Evolutionary conservation across 2,888 invertebrate species (phyloP).

Genomic region (Odontothrips loti): DNA sequence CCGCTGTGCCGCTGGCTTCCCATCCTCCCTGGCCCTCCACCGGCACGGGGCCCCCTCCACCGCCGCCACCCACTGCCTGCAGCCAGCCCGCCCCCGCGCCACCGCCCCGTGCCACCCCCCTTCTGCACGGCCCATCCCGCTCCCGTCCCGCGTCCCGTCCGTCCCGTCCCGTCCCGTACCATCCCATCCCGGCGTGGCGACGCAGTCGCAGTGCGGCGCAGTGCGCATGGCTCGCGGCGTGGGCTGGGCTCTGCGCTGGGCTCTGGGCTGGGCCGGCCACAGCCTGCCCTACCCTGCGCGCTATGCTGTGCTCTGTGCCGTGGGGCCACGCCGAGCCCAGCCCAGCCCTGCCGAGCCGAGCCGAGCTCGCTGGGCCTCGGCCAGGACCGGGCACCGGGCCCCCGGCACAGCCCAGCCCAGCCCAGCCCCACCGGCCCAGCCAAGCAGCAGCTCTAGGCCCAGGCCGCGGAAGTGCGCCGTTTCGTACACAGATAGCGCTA

Average conservation of each 20-base stretch:
- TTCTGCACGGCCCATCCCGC: constrained; percentile 25
- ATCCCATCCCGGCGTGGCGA: constrained; percentile 26
- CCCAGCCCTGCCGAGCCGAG: neutral
- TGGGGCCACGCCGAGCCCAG: neutral
- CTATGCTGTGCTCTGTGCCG: neutral
- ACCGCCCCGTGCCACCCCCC: constrained; percentile 23
- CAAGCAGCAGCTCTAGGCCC: neutral
- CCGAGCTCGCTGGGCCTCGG: neutral
- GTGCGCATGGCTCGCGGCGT: constrained; percentile 2
- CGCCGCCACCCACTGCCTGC: neutral
- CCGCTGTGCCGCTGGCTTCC: neutral
- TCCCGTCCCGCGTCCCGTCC: constrained; percentile 22
- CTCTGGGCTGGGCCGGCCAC: neutral
- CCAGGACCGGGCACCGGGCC: neutral
- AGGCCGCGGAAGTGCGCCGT: neutral
- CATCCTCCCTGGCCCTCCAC: neutral
- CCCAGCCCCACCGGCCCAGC: neutral
- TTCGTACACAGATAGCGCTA: constrained; percentile 12
- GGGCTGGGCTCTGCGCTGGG: neutral
- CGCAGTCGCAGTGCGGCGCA: constrained; percentile 19
- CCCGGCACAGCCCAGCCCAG: neutral
- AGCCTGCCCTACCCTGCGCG: neutral
- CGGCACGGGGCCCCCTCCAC: constrained; percentile 28
- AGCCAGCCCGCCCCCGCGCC: constrained; percentile 27
- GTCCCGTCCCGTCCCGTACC: constrained; percentile 25